Conservation (phyloP, 2,888 invertebrate species). For the Theretra japonica region DNA sequence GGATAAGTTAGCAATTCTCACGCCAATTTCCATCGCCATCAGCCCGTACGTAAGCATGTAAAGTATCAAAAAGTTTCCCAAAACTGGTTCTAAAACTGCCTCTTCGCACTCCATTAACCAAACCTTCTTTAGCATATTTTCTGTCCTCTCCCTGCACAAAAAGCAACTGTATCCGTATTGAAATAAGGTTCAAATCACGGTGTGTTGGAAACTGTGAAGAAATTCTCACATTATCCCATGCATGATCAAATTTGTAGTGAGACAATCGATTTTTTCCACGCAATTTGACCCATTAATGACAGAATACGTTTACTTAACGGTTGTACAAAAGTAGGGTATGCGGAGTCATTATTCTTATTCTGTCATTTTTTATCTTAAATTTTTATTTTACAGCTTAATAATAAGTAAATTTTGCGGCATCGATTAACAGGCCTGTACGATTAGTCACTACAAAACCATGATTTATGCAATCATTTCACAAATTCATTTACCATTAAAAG, state of each 20-base stretch:
- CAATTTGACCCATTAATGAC: conserved; percentile 33
- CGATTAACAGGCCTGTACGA: no score
- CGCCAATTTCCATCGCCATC: conserved; percentile 1
- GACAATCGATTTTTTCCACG: conserved; percentile 40
- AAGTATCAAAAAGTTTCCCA: conserved; percentile 16
- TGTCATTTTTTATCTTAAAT: not conserved
- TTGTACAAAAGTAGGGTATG: not conserved
- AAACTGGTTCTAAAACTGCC: conserved; percentile 21
- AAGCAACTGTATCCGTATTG: not conserved
- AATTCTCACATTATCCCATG: conserved; percentile 40
- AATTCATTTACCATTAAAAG: no score
- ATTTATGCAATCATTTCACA: no score
- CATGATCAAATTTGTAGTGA: conserved; percentile 38
- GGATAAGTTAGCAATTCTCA: not conserved
- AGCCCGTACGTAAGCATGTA: not conserved
- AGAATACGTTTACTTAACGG: conserved; percentile 16
- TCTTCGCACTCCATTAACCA: conserved; percentile 26
- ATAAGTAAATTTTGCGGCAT: no score
- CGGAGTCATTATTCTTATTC: not conserved
- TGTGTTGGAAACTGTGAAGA: not conserved
- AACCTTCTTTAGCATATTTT: conserved; percentile 11
- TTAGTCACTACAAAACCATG: no score
- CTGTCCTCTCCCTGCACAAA: not conserved
- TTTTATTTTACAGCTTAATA: not conserved
- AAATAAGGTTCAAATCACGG: not conserved